phyloP scores from a whole-genome alignment of 2,113 vertebrate genomes.

The Poecilia latipinna region DNA sequence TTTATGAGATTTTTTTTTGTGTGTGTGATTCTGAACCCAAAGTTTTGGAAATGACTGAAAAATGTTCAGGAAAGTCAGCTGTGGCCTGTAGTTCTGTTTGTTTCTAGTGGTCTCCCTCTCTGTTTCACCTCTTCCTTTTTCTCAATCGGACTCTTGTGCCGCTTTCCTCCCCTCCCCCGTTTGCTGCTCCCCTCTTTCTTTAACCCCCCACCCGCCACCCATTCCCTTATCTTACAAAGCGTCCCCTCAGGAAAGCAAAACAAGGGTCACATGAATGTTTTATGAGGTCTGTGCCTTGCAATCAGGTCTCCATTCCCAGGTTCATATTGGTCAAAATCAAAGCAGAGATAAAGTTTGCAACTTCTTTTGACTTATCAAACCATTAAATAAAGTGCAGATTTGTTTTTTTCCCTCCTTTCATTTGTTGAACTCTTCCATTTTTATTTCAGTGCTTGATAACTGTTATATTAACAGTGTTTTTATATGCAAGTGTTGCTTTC shows the following conservation, averaged over 20 bases:
- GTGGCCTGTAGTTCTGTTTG: conserved; percentile 1
- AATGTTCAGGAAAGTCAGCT: background rate
- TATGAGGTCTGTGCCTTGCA: conserved; percentile 33
- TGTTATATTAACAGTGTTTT: background rate
- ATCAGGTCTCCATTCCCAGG: conserved; percentile 31
- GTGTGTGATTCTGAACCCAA: background rate
- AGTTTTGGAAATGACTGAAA: background rate
- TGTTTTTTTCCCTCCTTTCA: background rate
- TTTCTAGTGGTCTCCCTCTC: background rate
- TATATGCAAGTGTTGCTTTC: conserved; percentile 8
- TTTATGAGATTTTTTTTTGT: too few species aligned
- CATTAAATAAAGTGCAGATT: background rate
- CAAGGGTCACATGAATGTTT: conserved; percentile 55
- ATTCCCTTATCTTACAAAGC: conserved; percentile 43
- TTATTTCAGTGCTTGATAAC: background rate
- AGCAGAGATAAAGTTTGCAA: background rate
- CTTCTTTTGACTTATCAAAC: background rate
- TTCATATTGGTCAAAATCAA: conserved; percentile 14
- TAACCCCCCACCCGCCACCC: background rate
- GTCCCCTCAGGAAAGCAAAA: conserved; percentile 46
- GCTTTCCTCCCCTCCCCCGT: conserved; percentile 16
- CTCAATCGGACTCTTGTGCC: conserved; percentile 14
- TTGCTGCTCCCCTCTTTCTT: conserved; percentile 1
- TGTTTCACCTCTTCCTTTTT: conserved; percentile 19
- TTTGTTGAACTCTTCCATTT: background rate